These are phyloP conservation scores for Perca schrenkii DNA, from an alignment of 2,113 vertebrate genomes.

Conservation along the genomic window DNA sequence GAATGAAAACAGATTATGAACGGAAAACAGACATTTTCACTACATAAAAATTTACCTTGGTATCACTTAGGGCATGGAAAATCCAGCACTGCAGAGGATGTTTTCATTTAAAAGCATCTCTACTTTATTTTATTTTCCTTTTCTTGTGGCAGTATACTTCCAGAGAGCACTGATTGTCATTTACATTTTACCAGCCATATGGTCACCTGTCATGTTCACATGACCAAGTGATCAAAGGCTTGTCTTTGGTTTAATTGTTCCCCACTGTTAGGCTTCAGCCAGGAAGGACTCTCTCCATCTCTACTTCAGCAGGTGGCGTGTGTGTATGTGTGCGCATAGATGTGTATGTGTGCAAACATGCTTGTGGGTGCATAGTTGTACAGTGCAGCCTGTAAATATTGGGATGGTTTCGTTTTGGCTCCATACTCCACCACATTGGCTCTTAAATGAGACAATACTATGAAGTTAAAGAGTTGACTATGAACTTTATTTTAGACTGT, in stretches of 20 bases:
- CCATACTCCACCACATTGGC: not conserved
- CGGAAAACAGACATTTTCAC: slow-evolving; percentile 32
- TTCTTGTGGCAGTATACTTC: not conserved
- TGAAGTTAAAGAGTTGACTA: not conserved
- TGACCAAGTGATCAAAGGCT: slow-evolving; percentile 94
- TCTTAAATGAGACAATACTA: slow-evolving; percentile 8
- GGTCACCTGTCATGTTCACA: slow-evolving; percentile 94
- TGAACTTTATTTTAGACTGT: slow-evolving; percentile 17
- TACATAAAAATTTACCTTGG: slow-evolving; percentile 10
- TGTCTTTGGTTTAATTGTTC: slow-evolving; percentile 93
- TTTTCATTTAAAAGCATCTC: slow-evolving; percentile 25
- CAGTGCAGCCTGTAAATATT: slow-evolving; percentile 44
- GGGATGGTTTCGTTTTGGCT: slow-evolving; percentile 22
- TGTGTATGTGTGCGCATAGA: not conserved
- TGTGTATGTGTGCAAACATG: slow-evolving; percentile 62
- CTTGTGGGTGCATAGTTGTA: slow-evolving; percentile 43
- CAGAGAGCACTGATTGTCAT: slow-evolving; percentile 77
- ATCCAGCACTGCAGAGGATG: slow-evolving; percentile 10
- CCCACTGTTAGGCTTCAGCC: slow-evolving; percentile 91
- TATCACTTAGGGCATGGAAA: slow-evolving; percentile 41
- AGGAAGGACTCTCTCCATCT: slow-evolving; percentile 89
- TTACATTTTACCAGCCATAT: slow-evolving; percentile 89
- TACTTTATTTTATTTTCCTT: not conserved
- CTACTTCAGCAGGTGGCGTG: slow-evolving; percentile 91
- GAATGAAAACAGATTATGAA: slow-evolving; percentile 32